Evolutionary conservation across 2,888 invertebrate genomes (phyloP).

Genomic region (Physocephala rufipes): DNA sequence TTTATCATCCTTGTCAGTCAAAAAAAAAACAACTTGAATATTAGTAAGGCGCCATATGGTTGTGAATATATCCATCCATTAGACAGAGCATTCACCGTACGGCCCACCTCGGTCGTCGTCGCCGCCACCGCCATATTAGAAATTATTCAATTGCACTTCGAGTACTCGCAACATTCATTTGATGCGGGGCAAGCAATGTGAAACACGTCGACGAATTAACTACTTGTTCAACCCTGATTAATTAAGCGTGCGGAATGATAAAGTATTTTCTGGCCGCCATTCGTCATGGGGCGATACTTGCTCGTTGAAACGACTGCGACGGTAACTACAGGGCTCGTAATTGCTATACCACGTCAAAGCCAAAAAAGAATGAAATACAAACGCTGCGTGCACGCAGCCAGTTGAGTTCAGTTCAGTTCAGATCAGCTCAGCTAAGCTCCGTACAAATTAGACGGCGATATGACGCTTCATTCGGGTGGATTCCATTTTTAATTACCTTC

Average conservation of each 20-base stretch:
- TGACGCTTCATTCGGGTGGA: conserved; percentile 31
- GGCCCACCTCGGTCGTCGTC: too few relatives aligned
- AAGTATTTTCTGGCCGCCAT: conserved; percentile 55
- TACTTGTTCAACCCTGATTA: conserved; percentile 54
- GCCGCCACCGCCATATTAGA: conserved; percentile 55
- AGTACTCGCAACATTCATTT: not conserved
- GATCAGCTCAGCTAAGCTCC: too few relatives aligned
- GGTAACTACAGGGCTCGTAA: conserved; percentile 6
- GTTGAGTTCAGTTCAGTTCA: too few relatives aligned
- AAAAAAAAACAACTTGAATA: not conserved
- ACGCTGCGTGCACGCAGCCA: not conserved
- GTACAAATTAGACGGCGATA: not conserved
- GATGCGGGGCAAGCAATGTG: too few relatives aligned
- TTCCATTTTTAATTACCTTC: conserved; percentile 48
- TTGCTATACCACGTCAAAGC: conserved; percentile 6
- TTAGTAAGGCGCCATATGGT: conserved; percentile 49
- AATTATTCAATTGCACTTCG: conserved; percentile 42
- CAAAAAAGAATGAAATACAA: not conserved
- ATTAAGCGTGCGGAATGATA: conserved; percentile 61
- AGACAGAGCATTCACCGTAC: conserved; percentile 36
- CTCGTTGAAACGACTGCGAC: not conserved
- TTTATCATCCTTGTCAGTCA: not conserved
- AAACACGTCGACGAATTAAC: not conserved
- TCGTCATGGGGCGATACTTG: conserved; percentile 14
- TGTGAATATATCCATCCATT: conserved; percentile 36